Conservation (phyloP, 2,113 vertebrate species). For the Regulus satrapa region DNA sequence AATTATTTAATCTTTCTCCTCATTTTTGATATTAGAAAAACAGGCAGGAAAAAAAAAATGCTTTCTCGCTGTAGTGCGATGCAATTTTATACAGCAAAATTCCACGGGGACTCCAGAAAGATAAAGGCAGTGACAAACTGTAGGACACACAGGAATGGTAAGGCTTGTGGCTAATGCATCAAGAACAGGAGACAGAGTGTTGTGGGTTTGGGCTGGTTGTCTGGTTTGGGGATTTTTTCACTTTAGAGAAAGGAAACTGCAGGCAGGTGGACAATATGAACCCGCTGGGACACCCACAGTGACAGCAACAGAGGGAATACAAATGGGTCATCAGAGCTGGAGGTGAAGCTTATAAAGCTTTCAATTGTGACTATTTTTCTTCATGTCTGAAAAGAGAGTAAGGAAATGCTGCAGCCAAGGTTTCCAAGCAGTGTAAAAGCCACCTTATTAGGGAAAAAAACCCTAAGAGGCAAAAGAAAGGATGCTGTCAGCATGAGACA, state of each 20-base stretch:
- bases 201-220: background rate
- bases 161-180: background rate
- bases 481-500: background rate
- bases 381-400: background rate
- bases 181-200: background rate
- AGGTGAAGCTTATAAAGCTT: background rate
- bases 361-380: background rate
- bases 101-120: background rate
- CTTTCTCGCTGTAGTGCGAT: background rate
- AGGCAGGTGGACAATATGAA: background rate
- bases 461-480: background rate
- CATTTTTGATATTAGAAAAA: background rate
- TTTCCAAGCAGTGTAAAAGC: background rate
- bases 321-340: background rate
- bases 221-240: background rate
- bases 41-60: background rate
- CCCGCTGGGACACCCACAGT: background rate
- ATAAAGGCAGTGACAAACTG: background rate
- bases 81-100: background rate
- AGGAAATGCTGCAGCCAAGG: background rate
- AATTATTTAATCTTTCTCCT: background rate
- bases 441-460: background rate
- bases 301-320: background rate
- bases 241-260: background rate
- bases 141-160: rapidly evolving